A percentile compares a stretch with the other conserved stretches of the same genome.
Evolutionary conservation across 1,140 invertebrate species (phyloP).

Genomic region (Drosophila orosa): DNA sequence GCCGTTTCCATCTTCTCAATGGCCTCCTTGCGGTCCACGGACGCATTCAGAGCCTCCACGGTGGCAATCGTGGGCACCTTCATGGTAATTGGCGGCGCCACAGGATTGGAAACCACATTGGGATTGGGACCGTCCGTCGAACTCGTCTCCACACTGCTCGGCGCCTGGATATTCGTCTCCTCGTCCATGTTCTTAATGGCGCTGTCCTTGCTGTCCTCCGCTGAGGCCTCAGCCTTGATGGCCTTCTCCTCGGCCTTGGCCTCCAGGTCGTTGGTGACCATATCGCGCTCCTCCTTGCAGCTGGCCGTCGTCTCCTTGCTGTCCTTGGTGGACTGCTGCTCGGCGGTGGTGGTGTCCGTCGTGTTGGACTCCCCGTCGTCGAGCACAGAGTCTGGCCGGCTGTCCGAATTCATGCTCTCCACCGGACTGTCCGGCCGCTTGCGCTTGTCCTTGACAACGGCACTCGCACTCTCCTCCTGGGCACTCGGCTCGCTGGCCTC

Average conservation of each 20-base stretch:
- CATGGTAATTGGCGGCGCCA: conserved; percentile 55
- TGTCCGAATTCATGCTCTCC: conserved; percentile 91
- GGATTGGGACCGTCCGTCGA: conserved; percentile 27
- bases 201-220: conserved; percentile 74
- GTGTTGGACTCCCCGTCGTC: conserved; percentile 89
- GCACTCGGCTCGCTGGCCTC: conserved; percentile 81
- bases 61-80: conserved; percentile 80
- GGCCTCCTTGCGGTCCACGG: conserved; percentile 73
- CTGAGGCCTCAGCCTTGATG: conserved; percentile 58
- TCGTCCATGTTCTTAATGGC: conserved; percentile 83
- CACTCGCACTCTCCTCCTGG: conserved; percentile 41
- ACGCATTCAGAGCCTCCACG: conserved; percentile 77
- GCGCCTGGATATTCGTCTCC: conserved; percentile 81
- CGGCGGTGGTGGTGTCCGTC: conserved; percentile 70
- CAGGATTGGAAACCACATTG: conserved; percentile 13
- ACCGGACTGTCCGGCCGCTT: conserved; percentile 90
- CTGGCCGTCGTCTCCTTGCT: conserved; percentile 85
- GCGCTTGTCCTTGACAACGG: conserved; percentile 87
- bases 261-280: conserved; percentile 59
- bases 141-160: conserved; percentile 52
- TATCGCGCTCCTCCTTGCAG: conserved; percentile 74
- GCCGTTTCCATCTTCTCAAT: conserved; percentile 75
- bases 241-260: conserved; percentile 69
- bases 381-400: conserved; percentile 89
- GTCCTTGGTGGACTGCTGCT: conserved; percentile 85